Conservation (phyloP, 37 sponge, comb jelly and placozoan genomes). For the Oopsacas minuta region DNA sequence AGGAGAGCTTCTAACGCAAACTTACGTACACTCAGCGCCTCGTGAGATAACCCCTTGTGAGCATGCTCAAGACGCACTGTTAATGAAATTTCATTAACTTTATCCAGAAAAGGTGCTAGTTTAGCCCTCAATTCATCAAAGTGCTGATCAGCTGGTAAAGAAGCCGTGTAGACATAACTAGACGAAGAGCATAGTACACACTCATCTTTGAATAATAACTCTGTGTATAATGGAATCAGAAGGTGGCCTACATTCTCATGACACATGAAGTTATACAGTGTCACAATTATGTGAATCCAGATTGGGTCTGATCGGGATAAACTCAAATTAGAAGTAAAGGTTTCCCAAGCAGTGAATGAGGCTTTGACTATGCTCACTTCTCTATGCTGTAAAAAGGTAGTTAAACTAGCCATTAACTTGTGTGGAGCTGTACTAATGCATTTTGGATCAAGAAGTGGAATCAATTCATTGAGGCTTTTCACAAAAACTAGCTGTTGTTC, state of each 20-base stretch:
- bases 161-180: background rate
- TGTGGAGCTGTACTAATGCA: background rate
- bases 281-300: background rate
- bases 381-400: background rate
- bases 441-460: background rate
- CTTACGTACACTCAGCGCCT: conserved; percentile 1
- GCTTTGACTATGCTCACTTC: background rate
- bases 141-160: background rate
- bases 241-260: background rate
- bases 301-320: background rate
- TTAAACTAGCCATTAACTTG: conserved; percentile 10
- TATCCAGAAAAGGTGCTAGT: background rate
- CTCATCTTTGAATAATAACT: background rate
- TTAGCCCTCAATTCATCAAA: background rate
- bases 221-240: background rate
- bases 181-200: background rate
- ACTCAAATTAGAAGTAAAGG: background rate
- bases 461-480: background rate
- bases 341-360: background rate
- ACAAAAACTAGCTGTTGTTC: background rate
- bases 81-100: background rate
- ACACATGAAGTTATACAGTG: background rate
- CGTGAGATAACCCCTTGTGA: background rate
- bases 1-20: background rate
- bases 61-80: background rate